These are phyloP conservation scores for Entomobrya multifasciata DNA, from an alignment of 2,888 invertebrate genomes.

Conservation along the genomic window DNA sequence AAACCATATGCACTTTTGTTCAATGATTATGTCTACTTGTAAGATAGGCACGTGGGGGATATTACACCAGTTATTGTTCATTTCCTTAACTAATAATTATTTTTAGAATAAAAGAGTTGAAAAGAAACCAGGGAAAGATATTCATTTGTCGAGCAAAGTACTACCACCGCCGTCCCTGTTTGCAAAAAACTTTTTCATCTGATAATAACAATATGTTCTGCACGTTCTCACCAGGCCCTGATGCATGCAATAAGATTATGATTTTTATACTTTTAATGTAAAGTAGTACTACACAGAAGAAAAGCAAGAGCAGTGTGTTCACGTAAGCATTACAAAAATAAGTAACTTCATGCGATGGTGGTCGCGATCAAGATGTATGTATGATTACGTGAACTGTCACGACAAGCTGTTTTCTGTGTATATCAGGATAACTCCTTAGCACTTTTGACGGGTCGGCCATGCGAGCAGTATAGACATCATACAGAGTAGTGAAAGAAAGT, in stretches of 20 bases:
- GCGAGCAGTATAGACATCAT: slow-evolving; percentile 12
- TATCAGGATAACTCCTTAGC: slow-evolving; percentile 22
- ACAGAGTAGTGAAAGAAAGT: neutral
- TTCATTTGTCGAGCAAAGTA: slow-evolving; percentile 20
- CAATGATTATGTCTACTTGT: too few species aligned
- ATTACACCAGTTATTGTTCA: neutral
- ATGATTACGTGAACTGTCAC: slow-evolving; percentile 27
- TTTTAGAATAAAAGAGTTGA: slow-evolving; percentile 16
- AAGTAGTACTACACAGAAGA: neutral
- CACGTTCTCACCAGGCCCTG: slow-evolving; percentile 12
- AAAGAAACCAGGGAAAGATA: too few species aligned
- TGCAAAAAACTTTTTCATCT: slow-evolving; percentile 30
- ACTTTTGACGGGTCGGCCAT: slow-evolving; percentile 30
- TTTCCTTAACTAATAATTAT: slow-evolving; percentile 19
- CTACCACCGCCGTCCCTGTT: neutral
- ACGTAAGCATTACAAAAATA: too few species aligned
- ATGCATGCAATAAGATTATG: neutral
- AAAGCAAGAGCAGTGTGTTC: slow-evolving; percentile 13
- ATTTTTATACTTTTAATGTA: too few species aligned
- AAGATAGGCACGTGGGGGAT: too few species aligned
- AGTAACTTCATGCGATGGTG: too few species aligned
- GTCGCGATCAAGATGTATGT: slow-evolving; percentile 13
- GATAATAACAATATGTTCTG: slow-evolving; percentile 21
- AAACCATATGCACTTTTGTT: slow-evolving; percentile 1
- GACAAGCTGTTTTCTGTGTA: slow-evolving; percentile 30